Conservation (phyloP, 2,888 invertebrate species). For the Polylopha cassiicola region DNA sequence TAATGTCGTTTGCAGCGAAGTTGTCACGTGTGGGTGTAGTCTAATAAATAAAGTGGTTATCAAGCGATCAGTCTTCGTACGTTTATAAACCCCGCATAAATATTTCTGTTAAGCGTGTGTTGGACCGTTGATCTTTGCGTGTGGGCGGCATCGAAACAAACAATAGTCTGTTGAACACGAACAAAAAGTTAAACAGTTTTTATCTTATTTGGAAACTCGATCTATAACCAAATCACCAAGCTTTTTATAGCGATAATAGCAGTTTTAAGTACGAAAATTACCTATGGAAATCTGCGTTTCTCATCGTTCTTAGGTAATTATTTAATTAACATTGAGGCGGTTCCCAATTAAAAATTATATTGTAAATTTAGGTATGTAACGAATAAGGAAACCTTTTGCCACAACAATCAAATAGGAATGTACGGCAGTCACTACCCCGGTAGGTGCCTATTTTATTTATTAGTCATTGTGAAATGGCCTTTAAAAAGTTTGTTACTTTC, state of each 20-base stretch:
- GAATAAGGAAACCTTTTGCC: too few species aligned
- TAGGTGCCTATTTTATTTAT: too few species aligned
- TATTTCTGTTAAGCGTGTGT: conserved; percentile 10
- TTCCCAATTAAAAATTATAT: too few species aligned
- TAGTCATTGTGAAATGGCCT: too few species aligned
- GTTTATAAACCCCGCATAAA: conserved; percentile 18
- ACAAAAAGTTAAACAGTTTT: conserved; percentile 14
- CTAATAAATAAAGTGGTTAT: conserved; percentile 36
- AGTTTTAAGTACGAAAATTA: background rate
- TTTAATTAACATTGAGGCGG: too few species aligned
- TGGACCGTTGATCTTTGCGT: conserved; percentile 13
- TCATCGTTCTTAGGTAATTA: too few species aligned
- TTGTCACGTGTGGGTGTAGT: conserved; percentile 45
- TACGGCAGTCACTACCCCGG: too few species aligned
- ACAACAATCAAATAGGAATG: too few species aligned
- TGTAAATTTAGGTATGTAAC: too few species aligned
- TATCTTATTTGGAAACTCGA: conserved; percentile 10
- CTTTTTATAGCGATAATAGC: conserved; percentile 4
- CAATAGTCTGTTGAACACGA: conserved; percentile 18
- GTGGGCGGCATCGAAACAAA: conserved; percentile 20
- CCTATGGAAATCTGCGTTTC: too few species aligned
- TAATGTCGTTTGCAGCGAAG: conserved; percentile 45
- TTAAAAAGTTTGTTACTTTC: too few species aligned
- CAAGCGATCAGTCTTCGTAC: conserved; percentile 32
- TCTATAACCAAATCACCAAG: background rate